Percentiles rank a stretch among this genome's conserved stretches.
phyloP scores from a whole-genome alignment of 2,797 vertebrate genomes.

The Parauchenoglanis ngamensis region DNA sequence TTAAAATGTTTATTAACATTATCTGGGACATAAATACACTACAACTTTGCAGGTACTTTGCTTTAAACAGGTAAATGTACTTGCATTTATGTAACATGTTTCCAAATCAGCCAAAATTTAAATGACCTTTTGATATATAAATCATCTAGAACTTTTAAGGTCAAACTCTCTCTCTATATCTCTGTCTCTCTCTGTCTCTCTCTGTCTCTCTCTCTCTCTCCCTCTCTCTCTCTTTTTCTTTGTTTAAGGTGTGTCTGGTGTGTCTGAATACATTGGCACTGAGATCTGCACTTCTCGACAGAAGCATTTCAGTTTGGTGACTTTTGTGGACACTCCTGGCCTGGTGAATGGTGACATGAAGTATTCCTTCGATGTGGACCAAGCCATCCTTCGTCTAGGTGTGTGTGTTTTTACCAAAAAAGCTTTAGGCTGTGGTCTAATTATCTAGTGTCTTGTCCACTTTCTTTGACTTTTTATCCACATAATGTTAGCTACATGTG shows the following conservation, averaged over 20 bases:
- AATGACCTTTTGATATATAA: neutral
- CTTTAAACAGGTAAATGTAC: neutral
- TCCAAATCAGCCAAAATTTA: neutral
- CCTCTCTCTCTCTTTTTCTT: neutral
- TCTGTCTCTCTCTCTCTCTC: neutral
- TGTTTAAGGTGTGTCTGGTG: slow-evolving; percentile 77
- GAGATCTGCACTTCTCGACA: slow-evolving; percentile 85
- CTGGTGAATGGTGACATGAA: slow-evolving; percentile 87
- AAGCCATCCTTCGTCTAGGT: slow-evolving; percentile 83
- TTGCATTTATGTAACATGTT: neutral
- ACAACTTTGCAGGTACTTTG: neutral
- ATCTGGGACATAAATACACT: neutral
- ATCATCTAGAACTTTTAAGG: neutral
- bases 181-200: no score
- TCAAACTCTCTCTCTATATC: neutral
- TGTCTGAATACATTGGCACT: slow-evolving; percentile 82
- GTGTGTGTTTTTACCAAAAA: slow-evolving; percentile 49
- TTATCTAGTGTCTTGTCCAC: neutral
- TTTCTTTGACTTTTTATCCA: neutral
- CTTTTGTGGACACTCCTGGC: slow-evolving; percentile 83
- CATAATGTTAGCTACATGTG: neutral
- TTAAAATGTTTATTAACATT: neutral
- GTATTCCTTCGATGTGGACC: slow-evolving; percentile 87
- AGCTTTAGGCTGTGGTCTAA: neutral
- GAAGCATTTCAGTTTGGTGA: slow-evolving; percentile 84